Evolutionary conservation across 2,888 invertebrate genomes (phyloP).

Genomic region (Melinaea menophilus): DNA sequence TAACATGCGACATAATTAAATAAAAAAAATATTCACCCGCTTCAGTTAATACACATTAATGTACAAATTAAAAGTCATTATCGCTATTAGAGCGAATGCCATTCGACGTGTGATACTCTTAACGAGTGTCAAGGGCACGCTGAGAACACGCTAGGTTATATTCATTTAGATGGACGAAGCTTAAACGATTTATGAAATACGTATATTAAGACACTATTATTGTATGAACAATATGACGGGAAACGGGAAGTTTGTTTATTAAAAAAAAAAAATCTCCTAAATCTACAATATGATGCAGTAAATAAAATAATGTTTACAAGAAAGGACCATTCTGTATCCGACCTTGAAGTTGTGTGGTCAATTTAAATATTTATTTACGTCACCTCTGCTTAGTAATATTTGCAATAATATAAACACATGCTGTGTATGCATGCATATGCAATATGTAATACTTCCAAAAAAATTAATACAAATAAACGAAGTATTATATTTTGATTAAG

Average conservation of each 20-base stretch:
- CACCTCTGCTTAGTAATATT: neutral
- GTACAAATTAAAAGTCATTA: neutral
- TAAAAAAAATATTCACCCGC: too few species aligned
- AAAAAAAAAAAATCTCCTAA: neutral
- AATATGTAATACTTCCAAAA: too few species aligned
- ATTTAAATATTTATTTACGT: constrained; percentile 2
- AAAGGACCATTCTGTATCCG: neutral
- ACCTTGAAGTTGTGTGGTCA: neutral
- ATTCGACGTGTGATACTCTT: constrained; percentile 4
- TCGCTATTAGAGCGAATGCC: constrained; percentile 1
- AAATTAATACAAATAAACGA: too few species aligned
- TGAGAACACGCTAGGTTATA: neutral
- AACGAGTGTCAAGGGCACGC: constrained; percentile 2
- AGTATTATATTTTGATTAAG: too few species aligned
- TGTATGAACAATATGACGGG: neutral
- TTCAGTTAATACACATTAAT: neutral
- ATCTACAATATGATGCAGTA: neutral
- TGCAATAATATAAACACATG: neutral
- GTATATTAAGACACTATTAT: neutral
- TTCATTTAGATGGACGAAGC: neutral
- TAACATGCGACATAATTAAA: too few species aligned
- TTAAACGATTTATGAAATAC: neutral
- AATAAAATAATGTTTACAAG: neutral
- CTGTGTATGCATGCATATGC: too few species aligned
- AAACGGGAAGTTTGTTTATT: neutral